phyloP scores from a whole-genome alignment of 2,888 invertebrate genomes.

The Holacanthella duospinosa region DNA sequence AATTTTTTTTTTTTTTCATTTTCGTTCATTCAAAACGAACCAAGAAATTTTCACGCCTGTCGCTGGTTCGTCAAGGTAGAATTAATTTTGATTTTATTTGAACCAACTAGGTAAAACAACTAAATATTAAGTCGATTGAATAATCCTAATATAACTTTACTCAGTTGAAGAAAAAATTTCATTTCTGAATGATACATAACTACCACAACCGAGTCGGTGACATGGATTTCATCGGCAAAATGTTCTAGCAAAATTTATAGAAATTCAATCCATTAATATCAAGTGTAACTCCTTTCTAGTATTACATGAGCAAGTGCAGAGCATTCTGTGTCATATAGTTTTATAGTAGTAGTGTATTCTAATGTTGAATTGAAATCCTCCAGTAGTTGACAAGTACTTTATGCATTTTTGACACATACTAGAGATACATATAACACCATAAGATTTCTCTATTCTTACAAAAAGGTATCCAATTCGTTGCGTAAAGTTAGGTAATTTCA shows the following conservation, averaged over 20 bases:
- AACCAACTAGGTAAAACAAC: too few relatives aligned
- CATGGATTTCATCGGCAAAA: background rate
- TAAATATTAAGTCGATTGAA: too few relatives aligned
- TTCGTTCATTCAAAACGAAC: too few relatives aligned
- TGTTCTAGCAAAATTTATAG: background rate
- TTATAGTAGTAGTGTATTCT: too few relatives aligned
- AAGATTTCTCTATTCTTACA: background rate
- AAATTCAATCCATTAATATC: constrained; percentile 5
- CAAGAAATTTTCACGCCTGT: too few relatives aligned
- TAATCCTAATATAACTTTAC: too few relatives aligned
- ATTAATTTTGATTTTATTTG: too few relatives aligned
- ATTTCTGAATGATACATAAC: too few relatives aligned
- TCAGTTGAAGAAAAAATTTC: too few relatives aligned
- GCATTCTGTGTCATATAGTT: background rate
- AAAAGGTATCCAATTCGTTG: background rate
- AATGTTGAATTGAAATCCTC: background rate
- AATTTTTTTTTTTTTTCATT: background rate
- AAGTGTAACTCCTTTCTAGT: background rate
- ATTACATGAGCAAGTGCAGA: background rate
- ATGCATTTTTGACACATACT: background rate
- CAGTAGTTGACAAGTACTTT: background rate
- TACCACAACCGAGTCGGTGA: too few relatives aligned
- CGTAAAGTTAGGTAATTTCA: background rate
- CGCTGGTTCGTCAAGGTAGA: too few relatives aligned
- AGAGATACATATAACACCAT: background rate